Evolutionary conservation across 2,888 invertebrate species (phyloP).

Genomic region (Nomada flava): DNA sequence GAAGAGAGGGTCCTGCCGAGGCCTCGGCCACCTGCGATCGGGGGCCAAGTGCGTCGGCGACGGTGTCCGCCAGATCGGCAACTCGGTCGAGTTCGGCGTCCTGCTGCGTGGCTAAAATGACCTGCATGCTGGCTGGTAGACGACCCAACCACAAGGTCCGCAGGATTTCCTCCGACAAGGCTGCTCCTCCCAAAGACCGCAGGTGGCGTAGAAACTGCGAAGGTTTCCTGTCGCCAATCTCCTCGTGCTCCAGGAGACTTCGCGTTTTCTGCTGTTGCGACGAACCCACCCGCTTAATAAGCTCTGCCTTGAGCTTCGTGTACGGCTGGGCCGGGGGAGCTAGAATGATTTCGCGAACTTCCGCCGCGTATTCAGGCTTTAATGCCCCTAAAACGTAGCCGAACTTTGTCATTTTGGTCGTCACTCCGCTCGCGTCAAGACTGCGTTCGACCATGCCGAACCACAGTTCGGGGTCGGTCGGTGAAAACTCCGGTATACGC

Average conservation of each 20-base stretch:
- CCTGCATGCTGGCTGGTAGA: conserved; percentile 1
- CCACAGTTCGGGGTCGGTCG: conserved; percentile 11
- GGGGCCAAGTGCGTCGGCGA: conserved; percentile 7
- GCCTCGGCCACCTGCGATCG: background rate
- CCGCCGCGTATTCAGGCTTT: background rate
- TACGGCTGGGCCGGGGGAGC: background rate
- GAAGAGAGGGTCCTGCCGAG: background rate
- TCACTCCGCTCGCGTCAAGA: background rate
- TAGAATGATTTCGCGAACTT: conserved; percentile 2
- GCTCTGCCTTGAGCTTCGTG: too few relatives aligned
- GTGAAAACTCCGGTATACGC: conserved; percentile 6
- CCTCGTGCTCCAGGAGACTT: conserved; percentile 12
- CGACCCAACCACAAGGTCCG: conserved; percentile 22
- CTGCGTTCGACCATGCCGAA: conserved; percentile 6
- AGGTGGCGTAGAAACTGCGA: conserved; percentile 20
- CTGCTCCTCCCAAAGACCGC: background rate
- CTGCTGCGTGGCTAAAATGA: conserved; percentile 1
- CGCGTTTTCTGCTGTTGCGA: conserved; percentile 23
- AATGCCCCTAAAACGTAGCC: background rate
- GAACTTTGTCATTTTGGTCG: background rate
- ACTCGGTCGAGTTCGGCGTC: background rate
- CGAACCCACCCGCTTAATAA: background rate
- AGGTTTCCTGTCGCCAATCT: conserved; percentile 25
- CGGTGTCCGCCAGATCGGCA: background rate
- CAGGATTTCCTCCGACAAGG: background rate